Percentiles rank a stretch among this genome's conserved stretches.
Conservation (phyloP, 2,113 vertebrate genomes). For the Tylochromis polylepis region DNA sequence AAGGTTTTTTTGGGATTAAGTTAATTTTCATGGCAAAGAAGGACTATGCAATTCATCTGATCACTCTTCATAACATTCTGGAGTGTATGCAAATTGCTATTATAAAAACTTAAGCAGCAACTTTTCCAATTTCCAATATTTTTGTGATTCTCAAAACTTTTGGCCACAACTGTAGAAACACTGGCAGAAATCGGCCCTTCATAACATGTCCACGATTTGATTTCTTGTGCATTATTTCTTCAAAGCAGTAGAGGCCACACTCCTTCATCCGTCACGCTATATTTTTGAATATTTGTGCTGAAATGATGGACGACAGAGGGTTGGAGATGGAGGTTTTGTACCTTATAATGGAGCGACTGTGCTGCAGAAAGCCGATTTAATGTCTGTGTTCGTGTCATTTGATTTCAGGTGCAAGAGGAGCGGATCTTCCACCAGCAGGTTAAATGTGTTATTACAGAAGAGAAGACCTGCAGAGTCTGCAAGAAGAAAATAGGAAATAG, state of each 20-base stretch:
- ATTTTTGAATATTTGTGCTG: not conserved
- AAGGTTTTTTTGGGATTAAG: no score
- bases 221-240: not conserved
- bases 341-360: not conserved
- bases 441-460: slow-evolving; percentile 97
- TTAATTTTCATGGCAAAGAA: no score
- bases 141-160: no score
- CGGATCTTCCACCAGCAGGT: slow-evolving; percentile 96
- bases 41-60: no score
- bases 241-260: not conserved
- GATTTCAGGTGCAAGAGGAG: slow-evolving; percentile 89
- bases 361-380: not conserved
- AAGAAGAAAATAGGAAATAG: slow-evolving; percentile 99
- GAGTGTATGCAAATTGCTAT: no score
- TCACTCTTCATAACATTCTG: no score
- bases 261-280: accelerated
- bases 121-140: no score
- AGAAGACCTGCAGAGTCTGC: slow-evolving; percentile 95
- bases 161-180: no score
- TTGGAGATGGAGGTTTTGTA: accelerated
- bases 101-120: no score
- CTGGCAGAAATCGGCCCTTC: not conserved
- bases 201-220: not conserved
- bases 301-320: not conserved
- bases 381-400: not conserved